These are phyloP conservation scores for fruit fly (Drosophila melanogaster) DNA, from an alignment of 1,140 invertebrate genomes.

Conservation along the genomic window Release_6_plus_ISO1_MT NT_033777.3:24576001-24576500, in stretches of 20 bases:
- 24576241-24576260: constrained; percentile 11
- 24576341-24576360: constrained; percentile 46
- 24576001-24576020: constrained; percentile 71
- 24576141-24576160: constrained; percentile 51
- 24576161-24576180: constrained; percentile 57
- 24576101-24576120: constrained; percentile 68
- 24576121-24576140: constrained; percentile 24
- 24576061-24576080: constrained; percentile 9
- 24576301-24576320: constrained; percentile 25
- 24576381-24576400: too few relatives aligned
- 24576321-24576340: constrained; percentile 34
- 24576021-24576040: constrained; percentile 46
- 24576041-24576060: constrained; percentile 57
- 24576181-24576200: constrained; percentile 78
- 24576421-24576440: neutral
- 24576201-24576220: constrained; percentile 48
- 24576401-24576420: too few relatives aligned
- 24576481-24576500: constrained; percentile 31
- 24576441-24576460: constrained; percentile 5
- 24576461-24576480: constrained; percentile 31
- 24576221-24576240: neutral
- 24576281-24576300: constrained; percentile 45
- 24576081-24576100: constrained; percentile 53
- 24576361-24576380: constrained; percentile 33
- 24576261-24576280: constrained; percentile 20